A percentile compares a stretch with the other conserved stretches of the same genome.
These are phyloP conservation scores for Spinus pinus DNA, from an alignment of 2,797 vertebrate species.

Conservation along the genomic window DNA sequence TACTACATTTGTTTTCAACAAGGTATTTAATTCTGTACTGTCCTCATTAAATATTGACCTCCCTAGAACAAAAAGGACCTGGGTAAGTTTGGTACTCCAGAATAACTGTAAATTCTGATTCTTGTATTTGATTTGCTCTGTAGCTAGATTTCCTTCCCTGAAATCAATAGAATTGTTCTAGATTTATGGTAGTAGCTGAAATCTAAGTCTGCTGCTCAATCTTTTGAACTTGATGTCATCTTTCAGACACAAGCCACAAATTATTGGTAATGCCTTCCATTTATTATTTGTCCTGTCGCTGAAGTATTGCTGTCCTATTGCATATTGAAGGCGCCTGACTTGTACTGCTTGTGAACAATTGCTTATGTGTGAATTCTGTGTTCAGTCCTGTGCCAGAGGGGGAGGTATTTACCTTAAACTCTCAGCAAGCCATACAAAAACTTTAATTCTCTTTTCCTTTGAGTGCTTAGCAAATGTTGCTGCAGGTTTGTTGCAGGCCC, in stretches of 20 bases:
- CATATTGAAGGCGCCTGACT: not conserved
- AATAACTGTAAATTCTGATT: not conserved
- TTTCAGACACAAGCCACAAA: constrained; percentile 16
- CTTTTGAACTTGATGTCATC: not conserved
- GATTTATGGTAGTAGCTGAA: not conserved
- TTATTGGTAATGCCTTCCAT: not conserved
- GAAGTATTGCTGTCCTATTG: constrained; percentile 19
- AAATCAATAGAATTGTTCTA: constrained; percentile 4
- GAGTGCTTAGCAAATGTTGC: not conserved
- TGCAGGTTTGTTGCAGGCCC: not conserved
- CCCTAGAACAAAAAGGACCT: not conserved
- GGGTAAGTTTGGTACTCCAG: constrained; percentile 27
- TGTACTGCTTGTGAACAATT: constrained; percentile 14
- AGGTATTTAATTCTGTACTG: not conserved
- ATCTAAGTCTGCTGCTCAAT: not conserved
- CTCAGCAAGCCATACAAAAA: not conserved
- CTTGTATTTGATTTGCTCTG: not conserved
- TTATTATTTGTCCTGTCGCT: constrained; percentile 38
- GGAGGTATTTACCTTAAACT: not conserved
- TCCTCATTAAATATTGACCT: constrained; percentile 5
- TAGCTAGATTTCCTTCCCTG: not conserved
- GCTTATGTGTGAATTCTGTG: constrained; percentile 36
- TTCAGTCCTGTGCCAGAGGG: constrained; percentile 43
- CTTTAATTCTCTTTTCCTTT: not conserved
- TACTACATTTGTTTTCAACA: not conserved